A percentile compares a stretch with the other conserved stretches of the same genome.
Evolutionary conservation across 2,797 vertebrate genomes (phyloP).

Genomic region (Siniperca undulata): DNA sequence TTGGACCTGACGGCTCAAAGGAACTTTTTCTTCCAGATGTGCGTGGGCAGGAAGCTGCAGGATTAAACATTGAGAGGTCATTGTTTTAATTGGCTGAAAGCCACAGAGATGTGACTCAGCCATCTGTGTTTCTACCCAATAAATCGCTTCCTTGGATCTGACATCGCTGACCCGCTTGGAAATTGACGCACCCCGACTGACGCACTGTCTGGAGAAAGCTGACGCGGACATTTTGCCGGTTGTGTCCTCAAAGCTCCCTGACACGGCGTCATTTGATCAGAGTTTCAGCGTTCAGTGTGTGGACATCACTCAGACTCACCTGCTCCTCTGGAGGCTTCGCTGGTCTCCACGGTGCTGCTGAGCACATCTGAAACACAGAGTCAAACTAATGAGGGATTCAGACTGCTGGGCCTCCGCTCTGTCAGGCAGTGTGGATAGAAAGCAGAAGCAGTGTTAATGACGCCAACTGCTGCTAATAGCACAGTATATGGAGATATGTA

Average conservation of each 20-base stretch:
- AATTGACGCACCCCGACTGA: conserved; percentile 5
- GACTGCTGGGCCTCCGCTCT: not conserved
- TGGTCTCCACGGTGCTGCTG: rapidly evolving
- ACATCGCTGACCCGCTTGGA: conserved; percentile 19
- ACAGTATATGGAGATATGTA: not conserved
- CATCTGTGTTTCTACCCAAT: conserved; percentile 12
- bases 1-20: conserved; percentile 40
- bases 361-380: conserved; percentile 42
- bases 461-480: not conserved
- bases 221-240: not conserved
- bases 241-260: not conserved
- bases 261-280: not conserved
- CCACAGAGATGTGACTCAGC: conserved; percentile 53
- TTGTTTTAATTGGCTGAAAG: conserved; percentile 69
- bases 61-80: conserved; percentile 53
- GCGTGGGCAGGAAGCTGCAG: conserved; percentile 43
- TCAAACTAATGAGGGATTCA: conserved; percentile 18
- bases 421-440: not conserved
- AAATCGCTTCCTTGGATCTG: not conserved
- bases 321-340: conserved; percentile 29
- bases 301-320: conserved; percentile 57
- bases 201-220: not conserved
- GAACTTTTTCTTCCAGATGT: not conserved
- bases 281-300: not conserved
- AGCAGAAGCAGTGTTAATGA: not conserved